Evolutionary conservation across 2,113 vertebrate genomes (phyloP).

Genomic region (Chionodraco myersi): DNA sequence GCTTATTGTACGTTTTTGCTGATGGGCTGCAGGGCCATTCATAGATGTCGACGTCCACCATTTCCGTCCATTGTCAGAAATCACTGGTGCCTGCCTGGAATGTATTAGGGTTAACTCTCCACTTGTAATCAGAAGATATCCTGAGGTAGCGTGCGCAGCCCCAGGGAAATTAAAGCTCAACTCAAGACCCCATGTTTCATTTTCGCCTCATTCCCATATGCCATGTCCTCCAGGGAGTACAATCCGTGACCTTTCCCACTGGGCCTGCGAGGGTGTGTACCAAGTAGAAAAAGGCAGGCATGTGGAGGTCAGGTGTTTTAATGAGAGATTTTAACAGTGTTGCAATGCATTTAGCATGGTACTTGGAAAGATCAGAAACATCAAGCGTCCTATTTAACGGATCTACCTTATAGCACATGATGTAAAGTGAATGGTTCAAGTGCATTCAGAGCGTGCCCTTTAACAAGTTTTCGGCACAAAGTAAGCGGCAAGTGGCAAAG

Average conservation of each 20-base stretch:
- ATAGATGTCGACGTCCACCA: neutral
- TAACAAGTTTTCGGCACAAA: no score
- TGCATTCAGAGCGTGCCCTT: no score
- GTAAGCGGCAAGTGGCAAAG: no score
- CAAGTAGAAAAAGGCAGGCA: constrained; percentile 5
- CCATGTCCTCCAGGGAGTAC: constrained; percentile 12
- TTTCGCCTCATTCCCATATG: constrained; percentile 27
- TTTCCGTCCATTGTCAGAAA: constrained; percentile 41
- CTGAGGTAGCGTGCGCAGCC: constrained; percentile 16
- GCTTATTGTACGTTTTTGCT: constrained; percentile 19
- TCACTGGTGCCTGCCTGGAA: constrained; percentile 13
- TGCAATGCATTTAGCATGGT: constrained; percentile 20
- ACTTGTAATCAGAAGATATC: constrained; percentile 40
- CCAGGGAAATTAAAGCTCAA: constrained; percentile 40
- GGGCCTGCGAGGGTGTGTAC: constrained; percentile 6
- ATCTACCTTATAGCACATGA: no score
- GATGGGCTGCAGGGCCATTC: neutral
- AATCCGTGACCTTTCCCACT: constrained; percentile 37
- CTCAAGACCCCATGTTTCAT: constrained; percentile 56
- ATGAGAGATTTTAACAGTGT: constrained; percentile 21
- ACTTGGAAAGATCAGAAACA: no score
- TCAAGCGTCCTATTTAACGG: no score
- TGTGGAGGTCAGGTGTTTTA: constrained; percentile 36
- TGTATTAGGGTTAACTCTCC: constrained; percentile 26
- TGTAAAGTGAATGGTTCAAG: no score